Percentiles rank a stretch among this genome's conserved stretches.
These are phyloP conservation scores for Zaprionus inermis DNA, from an alignment of 1,140 invertebrate species.

Conservation along the genomic window DNA sequence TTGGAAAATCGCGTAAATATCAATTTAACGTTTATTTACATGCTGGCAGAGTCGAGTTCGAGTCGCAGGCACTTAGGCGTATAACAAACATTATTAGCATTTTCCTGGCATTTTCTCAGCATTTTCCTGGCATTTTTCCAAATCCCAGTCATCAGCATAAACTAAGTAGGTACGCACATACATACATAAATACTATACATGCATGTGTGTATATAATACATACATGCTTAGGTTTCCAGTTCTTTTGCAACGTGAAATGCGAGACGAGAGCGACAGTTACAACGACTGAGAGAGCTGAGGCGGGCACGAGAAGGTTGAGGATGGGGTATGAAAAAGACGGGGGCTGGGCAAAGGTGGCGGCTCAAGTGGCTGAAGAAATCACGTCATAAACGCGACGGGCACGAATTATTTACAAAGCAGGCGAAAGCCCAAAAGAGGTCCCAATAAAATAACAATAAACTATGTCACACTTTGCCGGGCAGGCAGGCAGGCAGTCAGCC, in stretches of 20 bases:
- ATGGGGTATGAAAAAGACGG: not conserved
- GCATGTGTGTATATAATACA: not conserved
- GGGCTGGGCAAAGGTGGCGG: not conserved
- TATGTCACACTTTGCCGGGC: conserved; percentile 58
- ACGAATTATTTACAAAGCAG: conserved; percentile 81
- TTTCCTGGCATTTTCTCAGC: not conserved
- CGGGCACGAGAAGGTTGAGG: not conserved
- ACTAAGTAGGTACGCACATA: not conserved
- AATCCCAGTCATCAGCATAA: conserved; percentile 11
- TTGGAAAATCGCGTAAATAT: conserved; percentile 9
- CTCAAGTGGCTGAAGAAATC: conserved; percentile 70
- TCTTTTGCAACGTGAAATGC: conserved; percentile 56
- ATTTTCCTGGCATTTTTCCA: not conserved
- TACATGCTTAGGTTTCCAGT: conserved; percentile 47
- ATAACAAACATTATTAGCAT: conserved; percentile 18
- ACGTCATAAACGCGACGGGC: conserved; percentile 78
- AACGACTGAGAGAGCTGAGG: not conserved
- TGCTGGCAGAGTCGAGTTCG: not conserved
- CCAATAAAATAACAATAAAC: conserved; percentile 82
- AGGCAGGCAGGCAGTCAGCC: conserved; percentile 8
- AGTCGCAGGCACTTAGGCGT: conserved; percentile 1
- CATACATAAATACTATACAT: conserved; percentile 6
- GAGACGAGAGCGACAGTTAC: conserved; percentile 21
- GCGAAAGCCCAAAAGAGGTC: conserved; percentile 76
- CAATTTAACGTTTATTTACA: conserved; percentile 3